These are phyloP conservation scores for Campoletis sonorensis DNA, from an alignment of 1,140 invertebrate species.

Conservation along the genomic window DNA sequence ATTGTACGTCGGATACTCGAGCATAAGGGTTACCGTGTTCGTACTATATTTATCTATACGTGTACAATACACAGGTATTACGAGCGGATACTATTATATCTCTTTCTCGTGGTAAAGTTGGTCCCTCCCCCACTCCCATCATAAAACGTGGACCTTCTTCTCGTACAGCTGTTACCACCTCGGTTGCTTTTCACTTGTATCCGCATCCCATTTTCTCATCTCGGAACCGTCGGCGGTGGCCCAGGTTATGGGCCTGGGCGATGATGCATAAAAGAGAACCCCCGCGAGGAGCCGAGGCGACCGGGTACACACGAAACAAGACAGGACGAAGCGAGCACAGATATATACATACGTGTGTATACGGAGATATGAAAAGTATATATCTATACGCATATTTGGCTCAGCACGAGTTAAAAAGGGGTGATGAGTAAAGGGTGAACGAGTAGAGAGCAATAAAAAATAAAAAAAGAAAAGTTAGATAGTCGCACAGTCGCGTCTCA, in stretches of 20 bases:
- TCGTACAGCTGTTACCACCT: constrained; percentile 41
- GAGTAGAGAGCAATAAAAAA: constrained; percentile 47
- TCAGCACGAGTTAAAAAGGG: constrained; percentile 1
- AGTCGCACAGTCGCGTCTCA: constrained; percentile 43
- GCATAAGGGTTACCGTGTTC: background rate
- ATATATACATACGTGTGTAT: background rate
- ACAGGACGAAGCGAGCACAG: background rate
- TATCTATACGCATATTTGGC: background rate
- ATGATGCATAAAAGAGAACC: constrained; percentile 53
- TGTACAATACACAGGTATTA: constrained; percentile 29
- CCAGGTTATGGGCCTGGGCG: constrained; percentile 28
- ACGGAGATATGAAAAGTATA: background rate
- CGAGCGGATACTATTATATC: constrained; percentile 31
- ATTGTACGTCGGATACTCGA: constrained; percentile 20
- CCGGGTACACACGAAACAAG: background rate
- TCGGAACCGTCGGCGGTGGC: constrained; percentile 15
- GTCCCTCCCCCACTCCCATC: background rate
- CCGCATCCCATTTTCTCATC: constrained; percentile 44
- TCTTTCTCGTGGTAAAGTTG: constrained; percentile 27
- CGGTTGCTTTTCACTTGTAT: constrained; percentile 18
- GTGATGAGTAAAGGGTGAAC: constrained; percentile 33
- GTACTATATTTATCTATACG: background rate
- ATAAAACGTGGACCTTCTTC: background rate
- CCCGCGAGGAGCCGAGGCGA: constrained; percentile 47
- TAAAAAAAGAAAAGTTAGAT: constrained; percentile 19